Percentiles rank a stretch among this genome's conserved stretches.
Evolutionary conservation across 2,888 invertebrate genomes (phyloP).

Genomic region (Penaeus monodon): DNA sequence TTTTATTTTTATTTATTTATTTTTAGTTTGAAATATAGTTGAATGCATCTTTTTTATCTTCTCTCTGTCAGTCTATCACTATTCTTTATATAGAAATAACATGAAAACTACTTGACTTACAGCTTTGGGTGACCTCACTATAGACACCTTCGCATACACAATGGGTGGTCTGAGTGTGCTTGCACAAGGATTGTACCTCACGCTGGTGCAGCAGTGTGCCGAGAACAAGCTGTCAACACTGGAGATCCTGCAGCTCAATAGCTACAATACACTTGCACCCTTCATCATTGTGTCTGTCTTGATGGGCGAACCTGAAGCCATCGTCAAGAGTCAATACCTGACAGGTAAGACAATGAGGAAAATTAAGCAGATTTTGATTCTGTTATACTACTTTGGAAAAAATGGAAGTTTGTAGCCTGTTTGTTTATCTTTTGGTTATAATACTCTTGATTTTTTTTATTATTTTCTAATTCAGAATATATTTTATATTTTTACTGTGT

Average conservation of each 20-base stretch:
- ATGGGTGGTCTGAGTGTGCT: constrained; percentile 70
- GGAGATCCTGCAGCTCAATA: constrained; percentile 65
- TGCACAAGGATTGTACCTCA: constrained; percentile 71
- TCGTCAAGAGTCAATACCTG: constrained; percentile 39
- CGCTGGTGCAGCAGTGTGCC: constrained; percentile 69
- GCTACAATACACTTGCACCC: constrained; percentile 64
- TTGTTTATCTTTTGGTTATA: too few species aligned
- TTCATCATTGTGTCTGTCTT: constrained; percentile 58
- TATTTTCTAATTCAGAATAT: too few species aligned
- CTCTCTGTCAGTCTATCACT: not conserved
- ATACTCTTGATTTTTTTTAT: too few species aligned
- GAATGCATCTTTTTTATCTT: not conserved
- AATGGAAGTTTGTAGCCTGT: too few species aligned
- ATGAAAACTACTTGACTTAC: constrained; percentile 23
- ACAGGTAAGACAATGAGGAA: constrained; percentile 26
- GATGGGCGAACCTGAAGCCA: constrained; percentile 60
- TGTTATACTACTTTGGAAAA: too few species aligned
- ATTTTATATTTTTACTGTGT: too few species aligned
- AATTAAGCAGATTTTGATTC: too few species aligned
- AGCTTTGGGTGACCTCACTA: constrained; percentile 71
- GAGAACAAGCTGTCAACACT: constrained; percentile 51
- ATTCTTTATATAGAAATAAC: not conserved
- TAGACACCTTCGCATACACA: constrained; percentile 68
- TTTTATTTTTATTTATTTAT: not conserved
- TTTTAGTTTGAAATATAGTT: too few species aligned